Percentiles rank a stretch among this genome's conserved stretches.
phyloP scores from a whole-genome alignment of 2,113 vertebrate genomes.

The Sylvilagus bachmani region DNA sequence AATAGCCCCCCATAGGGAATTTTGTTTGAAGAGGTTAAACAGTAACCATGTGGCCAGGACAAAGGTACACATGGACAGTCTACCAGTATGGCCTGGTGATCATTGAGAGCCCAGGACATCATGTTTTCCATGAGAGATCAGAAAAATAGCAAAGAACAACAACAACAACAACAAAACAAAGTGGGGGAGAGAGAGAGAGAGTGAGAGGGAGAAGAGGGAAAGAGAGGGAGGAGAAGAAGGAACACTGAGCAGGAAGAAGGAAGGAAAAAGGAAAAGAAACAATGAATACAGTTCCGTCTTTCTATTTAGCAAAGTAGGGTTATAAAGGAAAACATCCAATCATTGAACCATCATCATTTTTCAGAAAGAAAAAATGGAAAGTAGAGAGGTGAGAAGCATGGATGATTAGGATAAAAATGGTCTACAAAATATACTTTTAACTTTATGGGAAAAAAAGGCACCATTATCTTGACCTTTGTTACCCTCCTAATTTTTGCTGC shows the following conservation, averaged over 20 bases:
- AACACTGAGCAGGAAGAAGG: no score
- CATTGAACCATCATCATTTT: background rate
- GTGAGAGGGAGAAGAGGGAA: background rate
- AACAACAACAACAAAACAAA: background rate
- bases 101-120: background rate
- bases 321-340: background rate
- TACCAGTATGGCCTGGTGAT: background rate
- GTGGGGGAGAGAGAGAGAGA: background rate
- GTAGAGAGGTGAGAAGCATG: background rate
- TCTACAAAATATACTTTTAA: background rate
- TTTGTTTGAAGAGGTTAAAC: background rate
- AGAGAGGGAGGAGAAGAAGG: background rate
- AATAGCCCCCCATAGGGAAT: background rate
- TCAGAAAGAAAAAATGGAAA: slow-evolving; percentile 19
- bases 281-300: background rate
- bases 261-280: background rate
- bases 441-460: background rate
- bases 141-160: background rate
- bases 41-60: background rate
- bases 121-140: background rate
- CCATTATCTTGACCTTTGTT: background rate
- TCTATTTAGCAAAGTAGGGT: background rate
- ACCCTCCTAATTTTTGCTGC: background rate
- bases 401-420: background rate
- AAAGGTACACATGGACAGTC: background rate